Conservation (phyloP, 2,888 invertebrate species). For the Octodonta nipae region DNA sequence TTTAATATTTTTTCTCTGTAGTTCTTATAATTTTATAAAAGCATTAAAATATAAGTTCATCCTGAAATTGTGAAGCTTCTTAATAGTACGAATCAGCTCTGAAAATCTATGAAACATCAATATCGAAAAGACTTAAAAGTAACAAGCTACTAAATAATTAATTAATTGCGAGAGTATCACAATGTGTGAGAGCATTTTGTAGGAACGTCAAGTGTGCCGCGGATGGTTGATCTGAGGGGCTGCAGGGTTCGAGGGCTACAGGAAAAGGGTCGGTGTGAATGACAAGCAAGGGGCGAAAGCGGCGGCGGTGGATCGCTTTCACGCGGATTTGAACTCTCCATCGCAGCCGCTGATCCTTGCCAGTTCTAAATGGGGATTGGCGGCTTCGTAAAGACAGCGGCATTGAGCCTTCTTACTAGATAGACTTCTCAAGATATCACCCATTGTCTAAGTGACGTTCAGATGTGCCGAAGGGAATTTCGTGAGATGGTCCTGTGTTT, state of each 20-base stretch:
- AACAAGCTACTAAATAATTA: too few relatives aligned
- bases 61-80: too few relatives aligned
- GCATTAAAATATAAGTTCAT: too few relatives aligned
- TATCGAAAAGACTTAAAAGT: too few relatives aligned
- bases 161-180: too few relatives aligned
- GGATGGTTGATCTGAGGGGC: not conserved
- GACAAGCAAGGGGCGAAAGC: constrained; percentile 3
- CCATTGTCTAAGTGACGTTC: not conserved
- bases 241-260: not conserved
- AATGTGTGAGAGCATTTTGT: constrained; percentile 1
- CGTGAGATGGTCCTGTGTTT: too few relatives aligned
- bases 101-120: too few relatives aligned
- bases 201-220: not conserved
- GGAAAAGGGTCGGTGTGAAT: not conserved
- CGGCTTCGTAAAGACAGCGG: constrained; percentile 37
- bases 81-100: too few relatives aligned
- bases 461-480: too few relatives aligned
- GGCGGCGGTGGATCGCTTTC: constrained; percentile 26
- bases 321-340: constrained; percentile 32
- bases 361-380: constrained; percentile 36
- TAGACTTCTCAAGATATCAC: constrained; percentile 12
- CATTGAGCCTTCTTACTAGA: constrained; percentile 31
- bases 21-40: too few relatives aligned
- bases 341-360: constrained; percentile 28
- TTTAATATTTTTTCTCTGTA: too few relatives aligned